Conservation (phyloP, 2,888 invertebrate species). For the Aphodius granarius region DNA sequence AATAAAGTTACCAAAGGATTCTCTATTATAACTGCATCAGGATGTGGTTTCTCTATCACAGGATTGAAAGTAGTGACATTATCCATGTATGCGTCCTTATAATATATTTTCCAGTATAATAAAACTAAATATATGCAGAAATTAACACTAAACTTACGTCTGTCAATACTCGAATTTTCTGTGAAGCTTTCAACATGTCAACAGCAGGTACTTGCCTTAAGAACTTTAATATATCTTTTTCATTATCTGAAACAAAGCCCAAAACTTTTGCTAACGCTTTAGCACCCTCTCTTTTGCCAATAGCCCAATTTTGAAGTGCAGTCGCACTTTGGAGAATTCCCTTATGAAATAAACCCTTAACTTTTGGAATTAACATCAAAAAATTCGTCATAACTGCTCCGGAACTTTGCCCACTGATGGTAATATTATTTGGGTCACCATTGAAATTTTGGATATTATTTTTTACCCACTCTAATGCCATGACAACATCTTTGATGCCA, state of each 20-base stretch:
- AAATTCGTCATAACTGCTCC: slow-evolving; percentile 56
- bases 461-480: slow-evolving; percentile 58
- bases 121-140: slow-evolving; percentile 5
- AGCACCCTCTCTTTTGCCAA: slow-evolving; percentile 3
- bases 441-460: slow-evolving; percentile 56
- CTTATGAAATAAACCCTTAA: slow-evolving; percentile 44
- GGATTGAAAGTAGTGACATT: slow-evolving; percentile 19
- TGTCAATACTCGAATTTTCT: slow-evolving; percentile 7
- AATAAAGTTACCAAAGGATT: slow-evolving; percentile 42
- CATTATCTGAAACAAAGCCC: neutral
- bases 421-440: slow-evolving; percentile 57
- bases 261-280: slow-evolving; percentile 3
- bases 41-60: slow-evolving; percentile 35
- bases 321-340: slow-evolving; percentile 25
- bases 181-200: slow-evolving; percentile 2
- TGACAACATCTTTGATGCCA: slow-evolving; percentile 57
- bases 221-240: slow-evolving; percentile 14
- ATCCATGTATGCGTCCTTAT: neutral
- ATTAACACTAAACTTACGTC: slow-evolving; percentile 1
- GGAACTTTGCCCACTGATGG: slow-evolving; percentile 59
- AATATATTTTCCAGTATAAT: neutral
- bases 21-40: slow-evolving; percentile 43
- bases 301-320: slow-evolving; percentile 12
- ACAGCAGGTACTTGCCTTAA: slow-evolving; percentile 2
- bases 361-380: slow-evolving; percentile 55